Percentiles rank a stretch among this genome's conserved stretches.
Evolutionary conservation across 2,113 vertebrate species (phyloP).

Genomic region (Piaya cayana): DNA sequence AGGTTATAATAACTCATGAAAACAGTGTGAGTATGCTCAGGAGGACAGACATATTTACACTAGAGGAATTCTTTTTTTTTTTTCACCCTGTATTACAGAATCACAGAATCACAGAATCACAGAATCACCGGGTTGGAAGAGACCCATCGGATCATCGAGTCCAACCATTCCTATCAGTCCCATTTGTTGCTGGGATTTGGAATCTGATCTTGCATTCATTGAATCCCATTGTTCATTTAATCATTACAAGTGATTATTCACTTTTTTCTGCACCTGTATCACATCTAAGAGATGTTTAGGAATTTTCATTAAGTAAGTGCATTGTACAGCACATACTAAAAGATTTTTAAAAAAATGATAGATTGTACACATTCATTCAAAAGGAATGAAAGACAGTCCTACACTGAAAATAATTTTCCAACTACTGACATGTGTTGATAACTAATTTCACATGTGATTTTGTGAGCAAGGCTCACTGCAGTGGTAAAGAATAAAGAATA

Average conservation of each 20-base stretch:
- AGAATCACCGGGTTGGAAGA: too few relatives aligned
- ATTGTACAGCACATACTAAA: background rate
- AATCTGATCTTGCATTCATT: too few relatives aligned
- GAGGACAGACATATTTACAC: fast-evolving
- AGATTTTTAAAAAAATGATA: background rate
- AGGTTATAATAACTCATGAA: background rate
- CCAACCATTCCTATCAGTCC: too few relatives aligned
- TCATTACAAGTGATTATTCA: background rate
- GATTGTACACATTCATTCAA: background rate
- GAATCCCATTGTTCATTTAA: background rate
- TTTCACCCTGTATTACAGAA: too few relatives aligned
- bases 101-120: too few relatives aligned
- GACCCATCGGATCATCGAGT: too few relatives aligned
- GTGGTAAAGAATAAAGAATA: background rate
- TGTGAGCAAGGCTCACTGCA: background rate
- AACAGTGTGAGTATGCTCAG: background rate
- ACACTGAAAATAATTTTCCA: background rate
- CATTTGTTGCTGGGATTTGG: too few relatives aligned
- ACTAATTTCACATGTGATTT: background rate
- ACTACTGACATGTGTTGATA: background rate
- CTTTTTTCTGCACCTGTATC: background rate
- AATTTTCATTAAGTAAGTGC: background rate
- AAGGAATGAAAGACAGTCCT: background rate
- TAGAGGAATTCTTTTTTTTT: background rate
- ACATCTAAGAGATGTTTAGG: background rate